Evolutionary conservation across 2,797 vertebrate genomes (phyloP), one percentile per base, ranked within the genome.

Genomic region (Phalloptychus januarius): DNA sequence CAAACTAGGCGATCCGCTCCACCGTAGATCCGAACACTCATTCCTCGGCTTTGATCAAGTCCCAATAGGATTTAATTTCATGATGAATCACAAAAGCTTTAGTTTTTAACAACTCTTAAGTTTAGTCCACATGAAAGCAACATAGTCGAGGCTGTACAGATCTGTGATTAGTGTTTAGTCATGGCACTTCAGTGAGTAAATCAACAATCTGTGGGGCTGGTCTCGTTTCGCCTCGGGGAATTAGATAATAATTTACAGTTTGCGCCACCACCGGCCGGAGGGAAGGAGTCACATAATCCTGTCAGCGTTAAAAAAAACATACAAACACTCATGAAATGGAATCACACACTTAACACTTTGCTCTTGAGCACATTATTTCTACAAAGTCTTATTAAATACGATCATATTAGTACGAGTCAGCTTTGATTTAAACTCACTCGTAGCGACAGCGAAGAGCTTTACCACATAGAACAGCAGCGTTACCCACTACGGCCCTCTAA

Each of bases 181-280:
- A 85, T 88, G 89, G 90, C 89, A 93, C 92, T 87, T 87, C 6
- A 86, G 81, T 80, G 85, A 86, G 79, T 78, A 50, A 74, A 81
- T 91, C 52, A 81, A n/a, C 81, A 69, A 74, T 56, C 25, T 33
- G 48, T 56, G 69, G 65, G 83, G 79, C 38, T 38, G 40, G 28
- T 72, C 33, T 72, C 12, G 74, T 72, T 79, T 84, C 72, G 58
- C 20, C 74, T 85, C 16, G 12, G 16, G 75, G 54, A 73, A 73
- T 54, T 28, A 63, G 7, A 42, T 42, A 25, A 25, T 69, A 69
- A 74, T 76, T 77, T 18, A 56, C 38, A 72, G 46, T 48, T 74
- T 33, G 67, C 38, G 78, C 33, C 67, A 46, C 56, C 71, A 65
- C 77, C 72, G 74, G 71, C 77, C 7, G 25, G 58, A 72, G 61